Percentiles rank a stretch among this genome's conserved stretches.
Conservation (phyloP, 2,888 invertebrate genomes). For the Megamerina dolium region DNA sequence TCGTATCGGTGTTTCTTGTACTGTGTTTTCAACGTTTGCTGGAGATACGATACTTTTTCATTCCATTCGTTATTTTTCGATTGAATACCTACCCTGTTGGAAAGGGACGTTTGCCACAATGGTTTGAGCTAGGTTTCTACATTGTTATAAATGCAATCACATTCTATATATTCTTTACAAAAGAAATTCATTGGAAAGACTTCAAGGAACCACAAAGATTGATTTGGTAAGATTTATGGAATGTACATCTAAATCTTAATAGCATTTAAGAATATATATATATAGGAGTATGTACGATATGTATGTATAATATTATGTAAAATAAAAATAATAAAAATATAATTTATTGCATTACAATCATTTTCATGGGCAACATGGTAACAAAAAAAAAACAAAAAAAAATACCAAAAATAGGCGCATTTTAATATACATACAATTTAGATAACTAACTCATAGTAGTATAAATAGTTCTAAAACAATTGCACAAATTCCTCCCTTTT, state of each 20-base stretch:
- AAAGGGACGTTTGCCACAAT: slow-evolving; percentile 25
- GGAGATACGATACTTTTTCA: slow-evolving; percentile 92
- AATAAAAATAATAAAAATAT: no score
- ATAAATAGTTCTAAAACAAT: no score
- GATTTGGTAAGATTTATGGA: slow-evolving; percentile 79
- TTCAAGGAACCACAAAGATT: slow-evolving; percentile 71
- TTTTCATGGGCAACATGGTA: no score
- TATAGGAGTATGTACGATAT: slow-evolving; percentile 1
- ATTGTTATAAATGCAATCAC: slow-evolving; percentile 62
- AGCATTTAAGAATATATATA: no score
- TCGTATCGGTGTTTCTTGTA: slow-evolving; percentile 56
- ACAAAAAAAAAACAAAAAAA: no score
- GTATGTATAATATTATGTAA: no score
- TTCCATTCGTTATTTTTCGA: slow-evolving; percentile 80
- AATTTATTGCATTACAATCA: no score
- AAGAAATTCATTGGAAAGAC: slow-evolving; percentile 72
- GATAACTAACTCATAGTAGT: no score
- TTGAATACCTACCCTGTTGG: slow-evolving; percentile 53
- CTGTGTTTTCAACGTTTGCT: slow-evolving; percentile 79
- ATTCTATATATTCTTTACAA: slow-evolving; percentile 70
- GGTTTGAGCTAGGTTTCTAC: slow-evolving; percentile 51
- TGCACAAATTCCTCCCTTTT: no score
- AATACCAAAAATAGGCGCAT: no score
- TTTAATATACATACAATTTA: no score
- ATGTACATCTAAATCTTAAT: not conserved